phyloP scores from a whole-genome alignment of 2,888 invertebrate species.

The Synergus gifuensis region DNA sequence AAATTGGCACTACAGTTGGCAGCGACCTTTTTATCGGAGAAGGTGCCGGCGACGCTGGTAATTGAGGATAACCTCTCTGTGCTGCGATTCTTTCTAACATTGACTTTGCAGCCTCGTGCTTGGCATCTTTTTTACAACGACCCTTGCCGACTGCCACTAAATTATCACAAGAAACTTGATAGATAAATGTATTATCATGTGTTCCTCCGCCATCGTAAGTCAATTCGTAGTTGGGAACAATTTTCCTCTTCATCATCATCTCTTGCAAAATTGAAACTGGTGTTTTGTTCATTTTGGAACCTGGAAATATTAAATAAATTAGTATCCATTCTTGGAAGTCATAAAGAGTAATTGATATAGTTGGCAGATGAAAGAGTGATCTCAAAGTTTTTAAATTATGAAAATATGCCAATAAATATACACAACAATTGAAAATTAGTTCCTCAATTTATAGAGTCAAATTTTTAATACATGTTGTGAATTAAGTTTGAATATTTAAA shows the following conservation, averaged over 20 bases:
- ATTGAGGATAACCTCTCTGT: conserved; percentile 64
- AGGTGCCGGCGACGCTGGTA: conserved; percentile 67
- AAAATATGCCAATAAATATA: too few species aligned
- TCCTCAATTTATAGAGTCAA: too few species aligned
- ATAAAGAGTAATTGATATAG: too few species aligned
- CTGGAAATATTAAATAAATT: not conserved
- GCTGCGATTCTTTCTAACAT: conserved; percentile 71
- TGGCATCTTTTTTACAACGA: conserved; percentile 77
- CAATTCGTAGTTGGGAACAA: conserved; percentile 79
- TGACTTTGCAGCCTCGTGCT: conserved; percentile 76
- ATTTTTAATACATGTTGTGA: too few species aligned
- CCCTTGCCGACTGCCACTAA: conserved; percentile 71
- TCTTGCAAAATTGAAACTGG: conserved; percentile 84
- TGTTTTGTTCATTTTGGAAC: conserved; percentile 78
- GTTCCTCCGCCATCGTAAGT: conserved; percentile 73
- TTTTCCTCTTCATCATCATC: conserved; percentile 80
- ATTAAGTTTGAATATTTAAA: too few species aligned
- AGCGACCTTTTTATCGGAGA: conserved; percentile 68
- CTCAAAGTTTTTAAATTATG: too few species aligned
- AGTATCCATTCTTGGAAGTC: too few species aligned
- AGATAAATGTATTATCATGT: conserved; percentile 75
- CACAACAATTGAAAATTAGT: too few species aligned
- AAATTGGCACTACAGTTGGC: conserved; percentile 50
- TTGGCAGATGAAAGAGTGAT: too few species aligned
- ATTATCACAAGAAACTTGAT: conserved; percentile 70